Conservation (phyloP, 2,113 vertebrate genomes). For the Geothlypis trichas region DNA sequence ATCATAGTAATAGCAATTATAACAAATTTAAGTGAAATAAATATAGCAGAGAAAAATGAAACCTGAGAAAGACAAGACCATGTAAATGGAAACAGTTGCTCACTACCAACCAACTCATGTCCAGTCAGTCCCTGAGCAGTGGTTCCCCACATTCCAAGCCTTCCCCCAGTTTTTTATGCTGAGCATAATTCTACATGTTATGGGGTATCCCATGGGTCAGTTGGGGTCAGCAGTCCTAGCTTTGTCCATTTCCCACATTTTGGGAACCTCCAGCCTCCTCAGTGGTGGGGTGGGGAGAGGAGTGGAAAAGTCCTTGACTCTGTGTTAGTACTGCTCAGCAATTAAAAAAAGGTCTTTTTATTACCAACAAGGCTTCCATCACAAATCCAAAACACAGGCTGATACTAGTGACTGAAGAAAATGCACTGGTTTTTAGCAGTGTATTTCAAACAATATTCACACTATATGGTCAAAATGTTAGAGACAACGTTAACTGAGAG, state of each 20-base stretch:
- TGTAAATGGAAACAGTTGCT: neutral
- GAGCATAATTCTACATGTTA: no score
- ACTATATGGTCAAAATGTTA: neutral
- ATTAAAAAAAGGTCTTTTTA: accelerated
- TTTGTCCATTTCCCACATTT: neutral
- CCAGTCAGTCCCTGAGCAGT: neutral
- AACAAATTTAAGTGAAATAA: neutral
- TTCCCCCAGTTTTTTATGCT: neutral
- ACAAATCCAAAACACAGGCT: neutral
- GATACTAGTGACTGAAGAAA: neutral
- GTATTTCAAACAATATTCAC: neutral
- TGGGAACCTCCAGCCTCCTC: neutral
- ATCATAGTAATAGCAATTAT: neutral
- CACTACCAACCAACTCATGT: neutral
- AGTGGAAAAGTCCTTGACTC: neutral
- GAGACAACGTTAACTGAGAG: neutral
- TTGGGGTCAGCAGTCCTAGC: neutral
- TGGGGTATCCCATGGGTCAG: neutral
- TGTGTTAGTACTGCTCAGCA: neutral
- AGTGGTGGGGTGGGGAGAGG: accelerated
- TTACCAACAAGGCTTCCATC: neutral
- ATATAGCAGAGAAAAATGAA: neutral
- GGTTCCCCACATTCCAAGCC: accelerated
- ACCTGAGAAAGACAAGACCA: neutral
- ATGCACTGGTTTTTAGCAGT: neutral